Conservation (phyloP, 2,113 vertebrate species). For the Anas platyrhynchos region DNA sequence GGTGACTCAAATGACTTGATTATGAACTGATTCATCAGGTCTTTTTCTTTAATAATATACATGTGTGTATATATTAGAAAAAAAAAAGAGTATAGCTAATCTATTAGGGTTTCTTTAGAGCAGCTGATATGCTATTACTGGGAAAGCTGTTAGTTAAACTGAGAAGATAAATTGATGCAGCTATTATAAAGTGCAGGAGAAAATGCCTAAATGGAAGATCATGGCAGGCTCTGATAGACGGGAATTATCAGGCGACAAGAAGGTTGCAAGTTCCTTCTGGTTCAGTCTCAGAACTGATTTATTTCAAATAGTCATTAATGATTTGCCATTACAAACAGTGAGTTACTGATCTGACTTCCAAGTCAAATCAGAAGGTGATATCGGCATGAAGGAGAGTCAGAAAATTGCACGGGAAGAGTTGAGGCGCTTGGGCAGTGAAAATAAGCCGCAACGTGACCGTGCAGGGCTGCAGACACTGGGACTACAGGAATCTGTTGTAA, state of each 20-base stretch:
- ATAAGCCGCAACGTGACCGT: neutral
- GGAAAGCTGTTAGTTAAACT: neutral
- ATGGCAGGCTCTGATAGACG: neutral
- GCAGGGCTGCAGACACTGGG: rapidly evolving
- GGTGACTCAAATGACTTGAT: neutral
- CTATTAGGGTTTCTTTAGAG: neutral
- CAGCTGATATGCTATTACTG: neutral
- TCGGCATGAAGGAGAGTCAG: rapidly evolving
- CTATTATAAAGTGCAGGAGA: neutral
- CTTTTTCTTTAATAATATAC: neutral
- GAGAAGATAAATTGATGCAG: neutral
- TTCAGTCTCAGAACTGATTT: neutral
- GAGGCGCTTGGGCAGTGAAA: neutral
- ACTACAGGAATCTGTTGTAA: neutral
- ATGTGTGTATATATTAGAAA: neutral
- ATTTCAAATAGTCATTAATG: neutral
- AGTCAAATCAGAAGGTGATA: neutral
- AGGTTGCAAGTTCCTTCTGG: neutral
- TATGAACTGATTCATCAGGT: neutral
- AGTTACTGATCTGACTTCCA: neutral
- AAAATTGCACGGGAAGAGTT: neutral
- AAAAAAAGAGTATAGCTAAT: neutral
- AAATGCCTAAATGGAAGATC: neutral
- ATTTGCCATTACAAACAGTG: neutral
- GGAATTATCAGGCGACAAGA: neutral